A percentile compares a stretch with the other conserved stretches of the same genome.
These are phyloP conservation scores for Galerucella calmariensis DNA, from an alignment of 2,888 invertebrate genomes.

Conservation along the genomic window DNA sequence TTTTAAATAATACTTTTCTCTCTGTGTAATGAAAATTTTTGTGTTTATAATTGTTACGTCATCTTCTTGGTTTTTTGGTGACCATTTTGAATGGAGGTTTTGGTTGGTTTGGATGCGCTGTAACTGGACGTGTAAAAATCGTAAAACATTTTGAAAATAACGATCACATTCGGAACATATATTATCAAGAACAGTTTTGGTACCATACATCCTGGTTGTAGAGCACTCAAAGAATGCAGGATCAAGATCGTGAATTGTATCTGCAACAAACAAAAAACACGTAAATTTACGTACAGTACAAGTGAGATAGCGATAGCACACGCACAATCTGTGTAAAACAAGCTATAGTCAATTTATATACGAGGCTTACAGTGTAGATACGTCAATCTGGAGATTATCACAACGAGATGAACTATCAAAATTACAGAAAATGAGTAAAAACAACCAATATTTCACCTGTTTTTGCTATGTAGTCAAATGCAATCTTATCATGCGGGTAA, in stretches of 20 bases:
- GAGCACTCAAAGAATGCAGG: conserved; percentile 68
- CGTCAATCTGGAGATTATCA: no score
- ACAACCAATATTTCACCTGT: no score
- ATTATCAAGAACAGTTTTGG: conserved; percentile 67
- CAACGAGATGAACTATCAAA: no score
- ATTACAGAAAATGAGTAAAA: no score
- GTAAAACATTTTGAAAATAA: conserved; percentile 79
- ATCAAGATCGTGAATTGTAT: conserved; percentile 75
- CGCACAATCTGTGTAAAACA: no score
- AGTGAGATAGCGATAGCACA: no score
- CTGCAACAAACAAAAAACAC: conserved; percentile 36
- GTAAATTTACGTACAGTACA: no score
- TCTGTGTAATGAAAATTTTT: not conserved
- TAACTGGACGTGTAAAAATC: conserved; percentile 76
- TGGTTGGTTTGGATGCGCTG: conserved; percentile 49
- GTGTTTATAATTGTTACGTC: not conserved
- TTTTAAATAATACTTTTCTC: not conserved
- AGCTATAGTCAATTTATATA: no score
- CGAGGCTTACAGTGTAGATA: no score
- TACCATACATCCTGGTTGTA: conserved; percentile 70
- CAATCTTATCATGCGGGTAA: no score
- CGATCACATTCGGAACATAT: conserved; percentile 72
- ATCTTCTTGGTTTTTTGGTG: conserved; percentile 15
- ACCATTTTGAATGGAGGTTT: conserved; percentile 34
- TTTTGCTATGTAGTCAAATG: no score